Percentiles rank a stretch among this genome's conserved stretches.
phyloP scores from a whole-genome alignment of 2,888 invertebrate genomes.

The Cerastis rubricosa region DNA sequence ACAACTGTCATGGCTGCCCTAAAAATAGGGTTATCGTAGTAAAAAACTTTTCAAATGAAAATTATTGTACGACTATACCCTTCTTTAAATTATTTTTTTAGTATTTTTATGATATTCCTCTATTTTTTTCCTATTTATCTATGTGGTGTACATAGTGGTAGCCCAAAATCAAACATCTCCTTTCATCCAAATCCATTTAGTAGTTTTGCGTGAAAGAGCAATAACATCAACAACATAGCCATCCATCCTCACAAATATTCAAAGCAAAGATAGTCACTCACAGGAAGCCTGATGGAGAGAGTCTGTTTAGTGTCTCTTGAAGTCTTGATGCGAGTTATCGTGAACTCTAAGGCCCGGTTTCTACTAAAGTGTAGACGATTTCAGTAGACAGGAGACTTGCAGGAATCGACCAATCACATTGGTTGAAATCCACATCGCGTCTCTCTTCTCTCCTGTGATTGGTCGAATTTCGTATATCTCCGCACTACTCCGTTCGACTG shows the following conservation, averaged over 20 bases:
- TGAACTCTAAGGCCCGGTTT: background rate
- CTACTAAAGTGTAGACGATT: background rate
- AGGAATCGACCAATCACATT: background rate
- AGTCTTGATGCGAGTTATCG: background rate
- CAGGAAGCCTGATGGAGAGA: background rate
- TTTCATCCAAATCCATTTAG: background rate
- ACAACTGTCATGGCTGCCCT: too few species aligned
- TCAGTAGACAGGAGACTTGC: background rate
- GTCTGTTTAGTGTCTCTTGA: background rate
- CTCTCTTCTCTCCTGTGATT: background rate
- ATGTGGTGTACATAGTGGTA: too few species aligned
- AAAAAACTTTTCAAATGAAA: too few species aligned
- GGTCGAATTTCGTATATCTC: too few species aligned
- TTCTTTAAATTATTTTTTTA: too few species aligned
- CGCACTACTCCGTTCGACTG: background rate
- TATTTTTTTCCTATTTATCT: too few species aligned
- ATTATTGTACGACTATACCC: too few species aligned
- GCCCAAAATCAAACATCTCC: too few species aligned
- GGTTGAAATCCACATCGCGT: background rate
- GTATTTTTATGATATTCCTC: too few species aligned
- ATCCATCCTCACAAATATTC: background rate
- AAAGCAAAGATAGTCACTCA: background rate
- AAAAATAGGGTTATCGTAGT: too few species aligned
- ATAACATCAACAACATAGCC: too few species aligned
- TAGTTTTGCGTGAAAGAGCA: background rate